phyloP scores from a whole-genome alignment of 2,797 vertebrate genomes.

The Pristis pectinata region DNA sequence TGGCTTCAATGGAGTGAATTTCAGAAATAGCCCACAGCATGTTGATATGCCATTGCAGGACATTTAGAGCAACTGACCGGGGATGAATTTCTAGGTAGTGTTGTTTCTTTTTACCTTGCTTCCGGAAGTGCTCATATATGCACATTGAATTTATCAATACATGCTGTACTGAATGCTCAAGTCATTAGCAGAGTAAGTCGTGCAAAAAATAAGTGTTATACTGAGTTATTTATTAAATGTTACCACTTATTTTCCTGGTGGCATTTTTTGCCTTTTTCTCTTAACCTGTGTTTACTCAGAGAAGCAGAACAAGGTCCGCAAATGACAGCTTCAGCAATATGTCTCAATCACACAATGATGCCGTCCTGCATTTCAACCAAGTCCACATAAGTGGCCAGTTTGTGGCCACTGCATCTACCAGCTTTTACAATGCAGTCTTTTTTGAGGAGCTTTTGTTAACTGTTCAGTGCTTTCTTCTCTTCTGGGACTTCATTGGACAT shows the following conservation, averaged over 20 bases:
- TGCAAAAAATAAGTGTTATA: neutral
- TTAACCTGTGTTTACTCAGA: neutral
- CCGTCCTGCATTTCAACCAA: neutral
- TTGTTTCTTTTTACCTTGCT: neutral
- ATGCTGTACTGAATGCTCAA: neutral
- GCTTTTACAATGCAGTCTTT: neutral
- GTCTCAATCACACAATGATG: neutral
- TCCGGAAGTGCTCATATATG: neutral
- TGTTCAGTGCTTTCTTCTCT: neutral
- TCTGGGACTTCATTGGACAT: neutral
- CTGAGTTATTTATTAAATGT: neutral
- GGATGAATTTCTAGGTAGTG: no score
- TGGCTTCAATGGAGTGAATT: no score
- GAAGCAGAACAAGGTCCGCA: neutral
- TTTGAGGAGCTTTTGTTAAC: neutral
- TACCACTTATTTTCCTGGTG: neutral
- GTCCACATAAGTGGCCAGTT: neutral
- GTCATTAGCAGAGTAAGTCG: neutral
- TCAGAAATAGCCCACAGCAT: no score
- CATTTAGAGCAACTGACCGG: no score
- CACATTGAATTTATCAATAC: neutral
- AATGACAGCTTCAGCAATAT: neutral
- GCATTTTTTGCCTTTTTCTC: neutral
- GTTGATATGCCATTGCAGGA: no score
- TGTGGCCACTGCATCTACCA: neutral